Evolutionary conservation across 2,797 vertebrate species (phyloP), one percentile per base, ranked within the genome.

Genomic region (Xenops minutus): DNA sequence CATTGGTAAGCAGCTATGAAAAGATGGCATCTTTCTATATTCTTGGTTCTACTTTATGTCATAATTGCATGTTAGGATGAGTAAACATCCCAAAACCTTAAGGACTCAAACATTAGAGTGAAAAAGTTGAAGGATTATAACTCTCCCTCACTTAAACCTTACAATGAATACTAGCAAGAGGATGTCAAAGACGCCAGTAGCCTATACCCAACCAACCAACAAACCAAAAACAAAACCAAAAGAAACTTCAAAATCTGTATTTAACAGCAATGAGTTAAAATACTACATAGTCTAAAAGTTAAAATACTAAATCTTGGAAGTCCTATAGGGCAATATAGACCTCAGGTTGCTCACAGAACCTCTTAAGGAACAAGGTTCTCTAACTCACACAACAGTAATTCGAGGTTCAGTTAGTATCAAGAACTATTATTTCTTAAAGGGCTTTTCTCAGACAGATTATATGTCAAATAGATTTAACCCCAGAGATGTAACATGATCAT

Each of bases 401-500:
- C 85, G 86, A 92, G 56, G 59, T 94, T 95, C 56, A 58, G 67
- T 62, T 88, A 91, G 66, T 63, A 88, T 82, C 82, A 80, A 86
- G 68, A 49, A 77, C 75, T 41, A 73, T 77, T 85, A 89, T 51
- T 93, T 96, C 79, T 89, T 81, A 77, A 81, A 81, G 66, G 61
- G 75, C 61, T 96, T 86, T 88, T 91, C 67, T 88, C 79, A 96
- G 72, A 87, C 51, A 90, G 88, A 86, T 94, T 88, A 67, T 56
- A 79, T 23, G 56, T 86, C 88, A 95, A 74, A 90, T 39, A 93
- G 73, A 92, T 94, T 94, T 96, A 97, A 92, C 79, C 80, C 91
- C 73, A 92, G 73, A 93, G 66, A 94, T 82, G 89, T 90, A 96
- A 97, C 67, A 74, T 29, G 67, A 94, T 93, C 89, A 82, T 89